These are phyloP conservation scores for Sylvilagus bachmani DNA, from an alignment of 2,113 vertebrate species.

Conservation along the genomic window DNA sequence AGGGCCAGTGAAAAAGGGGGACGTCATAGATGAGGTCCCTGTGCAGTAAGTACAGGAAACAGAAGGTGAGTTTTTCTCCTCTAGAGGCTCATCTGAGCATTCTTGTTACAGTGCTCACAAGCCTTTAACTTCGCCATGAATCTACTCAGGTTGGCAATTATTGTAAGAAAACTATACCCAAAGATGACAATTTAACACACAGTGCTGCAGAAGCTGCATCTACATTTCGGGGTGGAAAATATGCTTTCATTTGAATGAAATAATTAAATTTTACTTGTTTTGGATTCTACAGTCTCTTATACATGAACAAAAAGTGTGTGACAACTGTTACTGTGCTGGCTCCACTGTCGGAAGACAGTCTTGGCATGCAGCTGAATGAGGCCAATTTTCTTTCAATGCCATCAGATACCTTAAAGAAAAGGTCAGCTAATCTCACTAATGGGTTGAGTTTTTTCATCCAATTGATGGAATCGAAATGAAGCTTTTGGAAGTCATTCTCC, in stretches of 20 bases:
- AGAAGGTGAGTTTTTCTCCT: background rate
- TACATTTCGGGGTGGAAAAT: background rate
- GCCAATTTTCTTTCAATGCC: background rate
- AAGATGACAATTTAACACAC: background rate
- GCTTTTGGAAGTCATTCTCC: conserved; percentile 2
- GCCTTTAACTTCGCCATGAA: background rate
- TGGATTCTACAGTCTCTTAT: background rate
- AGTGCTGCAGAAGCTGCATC: background rate
- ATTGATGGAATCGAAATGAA: background rate
- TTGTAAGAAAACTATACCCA: conserved; percentile 21
- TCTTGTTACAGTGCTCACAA: background rate
- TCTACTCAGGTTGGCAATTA: background rate
- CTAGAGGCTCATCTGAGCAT: accelerated
- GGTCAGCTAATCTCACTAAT: conserved; percentile 39
- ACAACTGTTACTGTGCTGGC: background rate
- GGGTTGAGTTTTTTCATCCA: background rate
- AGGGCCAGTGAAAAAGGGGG: background rate
- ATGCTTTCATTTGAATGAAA: background rate
- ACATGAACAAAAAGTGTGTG: background rate
- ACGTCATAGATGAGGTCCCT: background rate
- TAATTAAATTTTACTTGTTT: conserved; percentile 3
- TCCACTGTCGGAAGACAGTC: background rate
- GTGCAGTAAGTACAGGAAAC: background rate
- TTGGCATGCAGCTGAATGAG: background rate
- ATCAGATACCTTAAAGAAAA: conserved; percentile 23